Percentiles rank a stretch among this genome's conserved stretches.
phyloP scores from a whole-genome alignment of 2,888 invertebrate genomes.

The Blera fallax region DNA sequence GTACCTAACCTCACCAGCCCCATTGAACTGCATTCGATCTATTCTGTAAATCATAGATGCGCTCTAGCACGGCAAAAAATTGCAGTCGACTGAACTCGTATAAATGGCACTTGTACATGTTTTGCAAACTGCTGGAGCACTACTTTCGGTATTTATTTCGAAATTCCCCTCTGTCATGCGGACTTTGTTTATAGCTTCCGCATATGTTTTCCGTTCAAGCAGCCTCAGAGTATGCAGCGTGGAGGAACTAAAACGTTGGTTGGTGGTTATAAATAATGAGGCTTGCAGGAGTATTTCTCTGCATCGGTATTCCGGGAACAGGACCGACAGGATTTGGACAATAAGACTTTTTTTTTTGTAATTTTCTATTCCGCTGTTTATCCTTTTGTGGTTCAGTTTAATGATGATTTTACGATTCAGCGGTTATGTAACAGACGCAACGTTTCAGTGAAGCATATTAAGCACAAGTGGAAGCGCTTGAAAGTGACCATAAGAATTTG shows the following conservation, averaged over 20 bases:
- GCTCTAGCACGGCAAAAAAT: background rate
- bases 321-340: background rate
- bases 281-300: background rate
- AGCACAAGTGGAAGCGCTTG: background rate
- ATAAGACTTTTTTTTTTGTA: background rate
- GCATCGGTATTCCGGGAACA: background rate
- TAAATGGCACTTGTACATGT: background rate
- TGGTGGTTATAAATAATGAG: slow-evolving; percentile 11
- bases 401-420: background rate
- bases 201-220: slow-evolving; percentile 7
- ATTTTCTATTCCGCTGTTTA: background rate
- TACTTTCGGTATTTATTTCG: slow-evolving; percentile 13
- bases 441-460: background rate
- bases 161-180: slow-evolving; percentile 34
- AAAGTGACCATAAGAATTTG: background rate
- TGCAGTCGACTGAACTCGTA: background rate
- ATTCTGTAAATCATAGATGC: slow-evolving; percentile 30
- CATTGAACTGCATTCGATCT: background rate
- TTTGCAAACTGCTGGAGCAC: background rate
- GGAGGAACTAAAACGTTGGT: background rate
- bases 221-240: background rate
- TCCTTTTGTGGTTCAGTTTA: background rate
- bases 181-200: slow-evolving; percentile 32
- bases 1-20: background rate
- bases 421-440: background rate